These are phyloP conservation scores for Drosophila leontia DNA, from an alignment of 1,140 invertebrate genomes.

Conservation along the genomic window DNA sequence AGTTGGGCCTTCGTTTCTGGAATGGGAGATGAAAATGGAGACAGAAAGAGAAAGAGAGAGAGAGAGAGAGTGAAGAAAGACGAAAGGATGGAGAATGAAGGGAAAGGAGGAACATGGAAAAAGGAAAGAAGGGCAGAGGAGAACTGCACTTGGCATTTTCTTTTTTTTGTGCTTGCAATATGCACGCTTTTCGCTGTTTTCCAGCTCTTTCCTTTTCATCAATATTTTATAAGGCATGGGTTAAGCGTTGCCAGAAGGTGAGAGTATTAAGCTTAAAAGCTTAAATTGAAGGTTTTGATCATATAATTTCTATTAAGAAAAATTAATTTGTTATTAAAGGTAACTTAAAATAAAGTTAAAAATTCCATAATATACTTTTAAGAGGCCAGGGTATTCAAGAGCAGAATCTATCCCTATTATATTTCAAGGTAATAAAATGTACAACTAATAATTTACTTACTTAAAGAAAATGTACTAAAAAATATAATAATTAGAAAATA, in stretches of 20 bases:
- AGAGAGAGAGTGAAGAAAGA: slow-evolving; percentile 1
- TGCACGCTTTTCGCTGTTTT: slow-evolving; percentile 29
- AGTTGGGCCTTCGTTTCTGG: slow-evolving; percentile 26
- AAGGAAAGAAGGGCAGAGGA: slow-evolving; percentile 15
- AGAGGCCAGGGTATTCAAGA: no score
- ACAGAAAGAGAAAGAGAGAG: slow-evolving; percentile 9
- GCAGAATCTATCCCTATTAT: no score
- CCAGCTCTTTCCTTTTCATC: slow-evolving; percentile 18
- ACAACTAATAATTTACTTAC: no score
- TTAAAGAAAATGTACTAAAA: no score
- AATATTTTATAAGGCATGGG: slow-evolving; percentile 29
- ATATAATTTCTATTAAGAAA: no score
- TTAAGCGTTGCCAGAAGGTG: slow-evolving; percentile 18
- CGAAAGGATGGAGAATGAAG: slow-evolving; percentile 1
- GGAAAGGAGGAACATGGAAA: background rate
- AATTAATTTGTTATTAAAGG: no score
- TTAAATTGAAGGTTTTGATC: background rate
- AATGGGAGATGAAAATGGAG: slow-evolving; percentile 36
- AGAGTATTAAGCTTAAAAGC: background rate
- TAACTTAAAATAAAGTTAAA: background rate
- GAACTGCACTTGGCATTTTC: slow-evolving; percentile 37
- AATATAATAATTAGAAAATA: no score
- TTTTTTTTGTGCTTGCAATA: slow-evolving; percentile 11
- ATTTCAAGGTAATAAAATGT: no score
- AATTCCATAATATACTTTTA: no score